Evolutionary conservation across 2,888 invertebrate species (phyloP), one percentile per base, ranked within the genome.

Genomic region (Euzophera pinguis): DNA sequence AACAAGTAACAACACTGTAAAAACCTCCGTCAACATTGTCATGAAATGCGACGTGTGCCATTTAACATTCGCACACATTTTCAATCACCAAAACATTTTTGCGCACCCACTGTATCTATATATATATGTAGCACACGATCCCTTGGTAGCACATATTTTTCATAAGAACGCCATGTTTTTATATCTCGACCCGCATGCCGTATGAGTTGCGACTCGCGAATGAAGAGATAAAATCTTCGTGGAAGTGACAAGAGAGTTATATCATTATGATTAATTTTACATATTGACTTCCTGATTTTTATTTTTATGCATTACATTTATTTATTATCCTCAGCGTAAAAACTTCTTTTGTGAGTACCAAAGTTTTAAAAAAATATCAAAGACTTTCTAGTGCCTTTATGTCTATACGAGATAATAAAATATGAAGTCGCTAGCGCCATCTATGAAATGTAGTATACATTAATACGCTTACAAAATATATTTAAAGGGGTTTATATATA

Each of bases 121-220:
- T n/a, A n/a, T n/a, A n/a, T 34, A 32, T 10, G 43, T 10, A 43
- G 22, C 5, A 22, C 22, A 22, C 2, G 22, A 5, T 5, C 5
- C 5, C 22, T 22, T 22, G 22, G 22, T 22, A 10, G 32, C 14
- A 45, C 45, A 14, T 45, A 10, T 50, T 50, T 50, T 50, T 41
- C 45, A 50, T 50, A 35, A 42, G 49, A 22, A 47, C 32, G 32
- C 16, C 57, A 54, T 58, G 60, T 57, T 56, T 54, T 57, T 53
- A 58, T 60, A 56, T 58, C 57, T 53, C 50, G 50, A 47, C 55
- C 58, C 53, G 56, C 60, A 64, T 64, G 58, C 59, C 55, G 53
- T 55, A 53, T 55, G 53, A 56, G 49, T 52, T 53, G 53, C 51
- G 48, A 55, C 17, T 54, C 45, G 41, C 42, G 52, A 56, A 2